Percentiles rank a stretch among this genome's conserved stretches.
Conservation (phyloP, 1,140 invertebrate genomes). For the Matsumurasca onukii region DNA sequence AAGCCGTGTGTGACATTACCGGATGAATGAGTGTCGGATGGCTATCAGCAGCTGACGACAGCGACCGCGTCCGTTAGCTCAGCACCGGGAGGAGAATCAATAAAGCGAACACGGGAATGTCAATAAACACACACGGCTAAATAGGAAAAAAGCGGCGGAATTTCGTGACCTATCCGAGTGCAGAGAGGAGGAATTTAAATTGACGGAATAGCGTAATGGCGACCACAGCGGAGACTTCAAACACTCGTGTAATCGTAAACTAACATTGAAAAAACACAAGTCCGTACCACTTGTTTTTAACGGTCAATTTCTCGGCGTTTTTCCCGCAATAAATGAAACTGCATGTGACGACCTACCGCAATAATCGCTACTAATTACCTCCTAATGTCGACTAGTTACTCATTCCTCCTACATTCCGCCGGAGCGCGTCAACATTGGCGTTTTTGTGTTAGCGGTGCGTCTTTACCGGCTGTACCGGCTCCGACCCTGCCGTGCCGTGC, state of each 20-base stretch:
- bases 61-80: no score
- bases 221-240: slow-evolving; percentile 16
- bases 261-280: slow-evolving; percentile 31
- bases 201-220: slow-evolving; percentile 8
- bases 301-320: slow-evolving; percentile 30
- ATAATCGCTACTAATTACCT: slow-evolving; percentile 25
- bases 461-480: background rate
- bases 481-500: no score
- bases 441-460: slow-evolving; percentile 24
- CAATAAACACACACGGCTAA: slow-evolving; percentile 21
- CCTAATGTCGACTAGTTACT: slow-evolving; percentile 27
- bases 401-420: slow-evolving; percentile 26
- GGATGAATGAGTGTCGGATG: no score
- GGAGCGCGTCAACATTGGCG: slow-evolving; percentile 4
- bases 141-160: slow-evolving; percentile 17
- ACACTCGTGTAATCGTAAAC: slow-evolving; percentile 19
- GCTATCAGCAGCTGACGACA: no score
- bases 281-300: slow-evolving; percentile 29
- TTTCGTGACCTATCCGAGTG: slow-evolving; percentile 27
- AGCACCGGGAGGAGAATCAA: slow-evolving; percentile 16
- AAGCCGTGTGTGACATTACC: no score
- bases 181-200: slow-evolving; percentile 28
- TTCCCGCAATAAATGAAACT: slow-evolving; percentile 26
- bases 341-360: slow-evolving; percentile 30
- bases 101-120: slow-evolving; percentile 17